Evolutionary conservation across 53 echinoderm and acorn worm genomes (phyloP).

Genomic region (Temnopleurus reevesii): DNA sequence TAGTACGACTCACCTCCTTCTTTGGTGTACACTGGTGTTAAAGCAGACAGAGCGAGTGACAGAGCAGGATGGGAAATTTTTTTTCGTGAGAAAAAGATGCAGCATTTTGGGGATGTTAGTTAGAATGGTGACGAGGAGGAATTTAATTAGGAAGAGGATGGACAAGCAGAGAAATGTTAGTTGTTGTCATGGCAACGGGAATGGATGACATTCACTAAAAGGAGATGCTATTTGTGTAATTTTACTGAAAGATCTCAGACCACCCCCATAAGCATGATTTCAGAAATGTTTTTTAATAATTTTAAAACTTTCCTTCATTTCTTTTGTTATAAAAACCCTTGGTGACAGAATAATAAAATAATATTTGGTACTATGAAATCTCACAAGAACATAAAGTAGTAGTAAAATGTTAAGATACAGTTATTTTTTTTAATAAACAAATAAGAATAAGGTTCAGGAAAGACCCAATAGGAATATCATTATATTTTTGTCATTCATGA

Average conservation of each 20-base stretch:
- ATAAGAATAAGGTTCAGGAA: too few relatives aligned
- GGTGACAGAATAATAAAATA: too few relatives aligned
- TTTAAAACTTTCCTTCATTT: too few relatives aligned
- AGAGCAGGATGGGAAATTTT: conserved; percentile 31
- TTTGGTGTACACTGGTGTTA: conserved; percentile 50
- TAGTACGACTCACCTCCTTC: conserved; percentile 51
- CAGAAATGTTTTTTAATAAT: too few relatives aligned
- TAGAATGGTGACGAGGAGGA: conserved; percentile 1
- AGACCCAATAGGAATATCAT: too few relatives aligned
- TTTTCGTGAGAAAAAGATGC: conserved; percentile 50
- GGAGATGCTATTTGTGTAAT: not conserved
- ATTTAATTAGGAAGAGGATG: conserved; percentile 2
- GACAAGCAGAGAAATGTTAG: conserved; percentile 36
- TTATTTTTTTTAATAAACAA: too few relatives aligned
- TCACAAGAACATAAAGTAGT: too few relatives aligned
- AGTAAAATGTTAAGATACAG: too few relatives aligned
- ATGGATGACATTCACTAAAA: not conserved
- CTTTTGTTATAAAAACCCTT: too few relatives aligned
- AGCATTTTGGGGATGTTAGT: conserved; percentile 28
- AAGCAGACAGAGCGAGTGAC: conserved; percentile 49
- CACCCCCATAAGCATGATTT: too few relatives aligned
- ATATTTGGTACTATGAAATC: too few relatives aligned
- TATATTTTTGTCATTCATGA: too few relatives aligned
- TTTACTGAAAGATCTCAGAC: conserved; percentile 30
- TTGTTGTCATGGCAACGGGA: not conserved